A percentile compares a stretch with the other conserved stretches of the same genome.
Conservation (phyloP, 2,113 vertebrate species). For the Colius striatus region DNA sequence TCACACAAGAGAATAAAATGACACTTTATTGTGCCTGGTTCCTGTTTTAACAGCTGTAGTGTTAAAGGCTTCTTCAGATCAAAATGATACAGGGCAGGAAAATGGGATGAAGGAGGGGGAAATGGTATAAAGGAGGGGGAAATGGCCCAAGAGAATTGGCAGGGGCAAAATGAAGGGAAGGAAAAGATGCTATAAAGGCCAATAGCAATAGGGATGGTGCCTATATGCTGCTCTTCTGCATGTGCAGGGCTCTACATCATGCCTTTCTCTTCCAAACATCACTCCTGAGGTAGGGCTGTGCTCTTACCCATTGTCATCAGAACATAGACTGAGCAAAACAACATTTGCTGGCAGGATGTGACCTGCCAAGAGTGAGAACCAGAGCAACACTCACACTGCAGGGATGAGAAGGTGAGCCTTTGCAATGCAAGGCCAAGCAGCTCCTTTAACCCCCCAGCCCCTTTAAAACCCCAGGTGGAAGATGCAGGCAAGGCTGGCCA, state of each 20-base stretch:
- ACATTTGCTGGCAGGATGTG: background rate
- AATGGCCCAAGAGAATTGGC: background rate
- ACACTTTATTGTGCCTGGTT: slow-evolving; percentile 41
- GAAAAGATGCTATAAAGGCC: background rate
- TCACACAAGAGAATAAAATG: slow-evolving; percentile 14
- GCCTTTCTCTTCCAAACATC: background rate
- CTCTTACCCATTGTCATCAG: background rate
- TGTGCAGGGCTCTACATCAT: background rate
- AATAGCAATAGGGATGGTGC: background rate
- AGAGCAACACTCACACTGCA: background rate
- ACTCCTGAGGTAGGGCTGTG: background rate
- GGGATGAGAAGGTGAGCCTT: accelerated
- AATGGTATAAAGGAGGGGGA: background rate
- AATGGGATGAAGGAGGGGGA: background rate
- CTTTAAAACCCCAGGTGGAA: slow-evolving; percentile 13
- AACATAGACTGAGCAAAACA: background rate
- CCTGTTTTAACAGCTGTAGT: background rate
- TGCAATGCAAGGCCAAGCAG: background rate
- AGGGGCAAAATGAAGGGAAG: background rate
- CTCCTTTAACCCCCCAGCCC: background rate
- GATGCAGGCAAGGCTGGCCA: slow-evolving; percentile 51
- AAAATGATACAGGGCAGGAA: background rate
- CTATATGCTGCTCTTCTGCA: background rate
- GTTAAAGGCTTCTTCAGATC: background rate
- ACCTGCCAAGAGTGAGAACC: background rate